Evolutionary conservation across 1,140 invertebrate genomes (phyloP).

Genomic region (Papilio helenus): DNA sequence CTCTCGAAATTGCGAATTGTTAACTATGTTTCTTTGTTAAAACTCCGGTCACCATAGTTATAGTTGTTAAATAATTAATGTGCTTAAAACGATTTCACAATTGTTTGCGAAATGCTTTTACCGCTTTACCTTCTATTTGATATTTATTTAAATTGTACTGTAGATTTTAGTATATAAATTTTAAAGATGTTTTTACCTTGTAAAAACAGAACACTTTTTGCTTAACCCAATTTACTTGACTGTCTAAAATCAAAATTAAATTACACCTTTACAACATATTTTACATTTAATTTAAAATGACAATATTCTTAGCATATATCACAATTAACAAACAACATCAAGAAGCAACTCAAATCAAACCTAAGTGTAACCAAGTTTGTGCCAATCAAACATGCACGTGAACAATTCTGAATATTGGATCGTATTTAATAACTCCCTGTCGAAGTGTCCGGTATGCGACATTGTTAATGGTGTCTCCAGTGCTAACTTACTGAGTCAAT

Average conservation of each 20-base stretch:
- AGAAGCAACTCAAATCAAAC: background rate
- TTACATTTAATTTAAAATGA: background rate
- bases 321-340: background rate
- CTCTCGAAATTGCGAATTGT: conserved; percentile 10
- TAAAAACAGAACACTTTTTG: no score
- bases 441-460: conserved; percentile 2
- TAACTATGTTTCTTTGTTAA: conserved; percentile 2
- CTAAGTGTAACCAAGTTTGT: background rate
- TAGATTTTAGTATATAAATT: background rate
- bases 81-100: background rate
- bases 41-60: background rate
- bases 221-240: no score
- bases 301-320: background rate
- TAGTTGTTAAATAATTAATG: background rate
- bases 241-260: background rate
- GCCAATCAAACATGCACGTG: conserved; percentile 4
- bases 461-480: conserved; percentile 11
- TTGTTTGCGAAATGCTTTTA: background rate
- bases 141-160: background rate
- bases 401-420: conserved; percentile 22
- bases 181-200: no score
- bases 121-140: background rate
- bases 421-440: conserved; percentile 6
- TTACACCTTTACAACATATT: background rate
- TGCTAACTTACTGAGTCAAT: conserved; percentile 54